Percentiles rank a stretch among this genome's conserved stretches.
These are phyloP conservation scores for Mus pahari DNA, from an alignment of 2,113 vertebrate species.

Conservation along the genomic window DNA sequence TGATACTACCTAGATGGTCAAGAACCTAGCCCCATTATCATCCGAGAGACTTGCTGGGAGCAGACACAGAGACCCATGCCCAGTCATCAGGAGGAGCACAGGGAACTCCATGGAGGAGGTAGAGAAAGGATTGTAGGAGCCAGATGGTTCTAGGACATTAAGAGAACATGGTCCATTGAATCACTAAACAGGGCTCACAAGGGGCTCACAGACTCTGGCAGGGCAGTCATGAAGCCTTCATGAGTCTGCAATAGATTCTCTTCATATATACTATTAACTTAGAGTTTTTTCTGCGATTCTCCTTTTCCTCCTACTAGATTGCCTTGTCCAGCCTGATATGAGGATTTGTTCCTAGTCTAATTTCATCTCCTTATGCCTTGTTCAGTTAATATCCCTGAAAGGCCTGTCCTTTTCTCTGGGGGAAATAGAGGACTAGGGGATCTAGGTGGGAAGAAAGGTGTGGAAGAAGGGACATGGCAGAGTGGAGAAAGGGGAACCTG, in stretches of 20 bases:
- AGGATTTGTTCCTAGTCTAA: not conserved
- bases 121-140: not conserved
- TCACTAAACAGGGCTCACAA: not conserved
- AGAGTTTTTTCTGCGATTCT: not conserved
- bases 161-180: not conserved
- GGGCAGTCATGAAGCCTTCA: not conserved
- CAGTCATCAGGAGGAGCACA: not conserved
- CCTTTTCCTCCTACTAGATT: not conserved
- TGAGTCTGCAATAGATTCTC: not conserved
- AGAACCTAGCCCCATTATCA: not conserved
- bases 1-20: not conserved
- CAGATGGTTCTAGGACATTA: not conserved
- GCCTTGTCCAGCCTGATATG: not conserved
- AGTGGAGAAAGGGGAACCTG: not conserved
- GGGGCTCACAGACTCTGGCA: not conserved
- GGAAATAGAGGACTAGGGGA: not conserved
- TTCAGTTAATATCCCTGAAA: not conserved
- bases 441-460: not conserved
- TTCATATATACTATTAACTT: not conserved
- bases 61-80: not conserved
- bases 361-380: not conserved
- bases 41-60: not conserved
- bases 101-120: not conserved
- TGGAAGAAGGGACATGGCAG: not conserved
- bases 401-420: not conserved